Conservation (phyloP, 1,140 invertebrate genomes). For the Zeugodacus cucurbitae region DNA sequence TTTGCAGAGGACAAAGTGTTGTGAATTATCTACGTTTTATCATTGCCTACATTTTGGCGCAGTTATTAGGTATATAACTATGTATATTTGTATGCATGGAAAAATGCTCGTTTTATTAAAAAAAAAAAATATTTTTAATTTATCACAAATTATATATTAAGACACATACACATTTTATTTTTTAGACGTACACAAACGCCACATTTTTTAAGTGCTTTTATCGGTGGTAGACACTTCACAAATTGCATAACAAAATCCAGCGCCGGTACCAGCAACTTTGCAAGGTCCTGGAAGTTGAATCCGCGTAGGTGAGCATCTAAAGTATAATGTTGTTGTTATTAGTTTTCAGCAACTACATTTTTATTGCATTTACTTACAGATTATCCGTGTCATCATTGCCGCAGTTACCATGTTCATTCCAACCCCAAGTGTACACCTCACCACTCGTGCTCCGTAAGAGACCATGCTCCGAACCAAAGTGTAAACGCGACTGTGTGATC, state of each 20-base stretch:
- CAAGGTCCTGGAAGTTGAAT: constrained; percentile 51
- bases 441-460: constrained; percentile 70
- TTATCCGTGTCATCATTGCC: constrained; percentile 76
- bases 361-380: constrained; percentile 62
- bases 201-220: background rate
- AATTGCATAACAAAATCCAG: constrained; percentile 61
- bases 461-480: constrained; percentile 83
- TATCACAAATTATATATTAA: background rate
- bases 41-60: background rate
- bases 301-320: constrained; percentile 52
- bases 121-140: background rate
- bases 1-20: background rate
- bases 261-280: constrained; percentile 58
- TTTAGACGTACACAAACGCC: background rate
- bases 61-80: background rate
- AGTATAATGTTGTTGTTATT: background rate
- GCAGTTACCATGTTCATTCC: constrained; percentile 92
- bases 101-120: background rate
- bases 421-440: constrained; percentile 83
- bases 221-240: constrained; percentile 45
- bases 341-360: background rate
- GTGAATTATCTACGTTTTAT: background rate
- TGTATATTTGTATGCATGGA: too few species aligned
- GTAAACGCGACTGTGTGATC: constrained; percentile 66
- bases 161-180: background rate